Evolutionary conservation across 2,888 invertebrate genomes (phyloP).

Genomic region (Hirtodrosophila trivittata): DNA sequence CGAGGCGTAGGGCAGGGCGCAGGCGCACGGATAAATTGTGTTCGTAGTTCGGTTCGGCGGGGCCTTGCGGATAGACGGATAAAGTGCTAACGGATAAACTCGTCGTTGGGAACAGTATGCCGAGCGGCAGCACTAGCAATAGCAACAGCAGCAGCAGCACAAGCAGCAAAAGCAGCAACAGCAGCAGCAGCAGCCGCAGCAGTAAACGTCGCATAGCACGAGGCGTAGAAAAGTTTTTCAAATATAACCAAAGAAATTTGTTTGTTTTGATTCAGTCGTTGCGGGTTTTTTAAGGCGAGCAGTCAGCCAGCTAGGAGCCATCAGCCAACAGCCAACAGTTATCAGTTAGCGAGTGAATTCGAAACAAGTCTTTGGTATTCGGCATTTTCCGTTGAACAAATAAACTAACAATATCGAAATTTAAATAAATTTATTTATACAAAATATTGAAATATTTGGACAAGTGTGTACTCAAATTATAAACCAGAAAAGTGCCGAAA

Average conservation of each 20-base stretch:
- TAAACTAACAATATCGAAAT: conserved; percentile 20
- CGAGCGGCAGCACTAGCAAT: conserved; percentile 1
- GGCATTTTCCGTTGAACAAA: conserved; percentile 34
- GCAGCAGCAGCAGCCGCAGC: conserved; percentile 10
- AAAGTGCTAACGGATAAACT: conserved; percentile 47
- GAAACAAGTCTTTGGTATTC: conserved; percentile 4
- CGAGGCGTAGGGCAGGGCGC: conserved; percentile 33
- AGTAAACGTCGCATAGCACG: conserved; percentile 26
- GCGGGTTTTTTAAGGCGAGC: conserved; percentile 77
- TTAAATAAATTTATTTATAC: not conserved
- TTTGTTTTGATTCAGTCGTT: conserved; percentile 82
- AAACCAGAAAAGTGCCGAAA: not conserved
- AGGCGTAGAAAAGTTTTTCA: conserved; percentile 48
- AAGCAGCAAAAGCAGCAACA: conserved; percentile 11
- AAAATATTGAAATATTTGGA: not conserved
- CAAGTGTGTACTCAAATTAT: not conserved
- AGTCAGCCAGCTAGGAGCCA: conserved; percentile 46
- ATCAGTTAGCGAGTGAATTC: not conserved
- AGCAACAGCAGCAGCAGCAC: conserved; percentile 16
- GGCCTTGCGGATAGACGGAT: conserved; percentile 52
- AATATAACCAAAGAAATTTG: conserved; percentile 79
- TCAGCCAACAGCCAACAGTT: conserved; percentile 7
- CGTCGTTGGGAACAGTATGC: conserved; percentile 57
- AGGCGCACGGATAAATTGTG: conserved; percentile 67
- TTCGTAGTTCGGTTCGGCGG: not conserved